Evolutionary conservation across 2,113 vertebrate species (phyloP).

Genomic region (Notarius lentiginosus): DNA sequence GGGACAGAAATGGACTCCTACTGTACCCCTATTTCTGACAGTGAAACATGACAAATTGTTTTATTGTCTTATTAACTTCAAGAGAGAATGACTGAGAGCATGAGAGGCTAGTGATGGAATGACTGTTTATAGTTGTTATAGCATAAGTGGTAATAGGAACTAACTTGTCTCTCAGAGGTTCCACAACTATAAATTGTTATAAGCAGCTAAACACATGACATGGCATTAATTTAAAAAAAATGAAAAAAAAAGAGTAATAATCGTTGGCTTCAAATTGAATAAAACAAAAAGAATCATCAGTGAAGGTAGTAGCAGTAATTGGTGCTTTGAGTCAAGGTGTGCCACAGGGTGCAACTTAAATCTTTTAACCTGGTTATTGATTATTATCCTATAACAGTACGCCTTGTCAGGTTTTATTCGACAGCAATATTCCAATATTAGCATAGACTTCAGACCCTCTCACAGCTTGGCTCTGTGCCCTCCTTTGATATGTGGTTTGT

Average conservation of each 20-base stretch:
- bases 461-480: constrained; percentile 1
- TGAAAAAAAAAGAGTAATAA: background rate
- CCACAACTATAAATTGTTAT: background rate
- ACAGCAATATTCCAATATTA: background rate
- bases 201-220: background rate
- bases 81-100: background rate
- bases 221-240: background rate
- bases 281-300: background rate
- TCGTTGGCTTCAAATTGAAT: background rate
- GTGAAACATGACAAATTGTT: background rate
- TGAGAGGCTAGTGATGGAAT: background rate
- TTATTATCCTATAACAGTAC: background rate
- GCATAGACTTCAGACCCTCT: background rate
- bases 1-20: no score
- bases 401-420: background rate
- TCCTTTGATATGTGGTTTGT: constrained; percentile 45
- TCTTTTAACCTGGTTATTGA: background rate
- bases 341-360: background rate
- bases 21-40: no score
- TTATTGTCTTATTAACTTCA: background rate
- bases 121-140: background rate
- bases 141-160: background rate
- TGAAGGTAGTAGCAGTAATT: background rate
- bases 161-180: background rate
- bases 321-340: background rate